phyloP scores from a whole-genome alignment of 2,113 vertebrate genomes.

The Phasianus colchicus region DNA sequence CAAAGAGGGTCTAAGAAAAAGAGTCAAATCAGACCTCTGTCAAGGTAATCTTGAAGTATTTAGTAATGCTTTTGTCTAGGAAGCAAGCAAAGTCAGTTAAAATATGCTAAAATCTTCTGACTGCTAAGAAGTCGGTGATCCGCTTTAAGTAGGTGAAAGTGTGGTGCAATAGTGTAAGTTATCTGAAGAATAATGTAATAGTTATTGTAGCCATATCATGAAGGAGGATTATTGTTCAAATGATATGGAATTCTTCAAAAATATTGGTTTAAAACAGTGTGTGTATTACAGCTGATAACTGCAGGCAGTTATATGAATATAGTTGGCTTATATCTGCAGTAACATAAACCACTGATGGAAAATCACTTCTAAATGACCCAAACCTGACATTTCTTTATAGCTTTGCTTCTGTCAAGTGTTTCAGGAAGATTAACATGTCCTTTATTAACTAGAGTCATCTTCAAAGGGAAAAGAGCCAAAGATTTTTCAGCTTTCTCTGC shows the following conservation, averaged over 20 bases:
- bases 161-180: background rate
- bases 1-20: background rate
- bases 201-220: background rate
- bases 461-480: background rate
- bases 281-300: background rate
- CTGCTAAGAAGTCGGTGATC: background rate
- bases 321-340: background rate
- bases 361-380: background rate
- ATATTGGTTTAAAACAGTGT: background rate
- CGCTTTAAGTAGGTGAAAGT: slow-evolving; percentile 9
- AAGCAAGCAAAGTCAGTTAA: background rate
- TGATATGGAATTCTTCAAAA: slow-evolving; percentile 3
- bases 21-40: background rate
- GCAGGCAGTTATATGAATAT: background rate
- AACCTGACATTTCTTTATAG: background rate
- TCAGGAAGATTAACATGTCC: background rate
- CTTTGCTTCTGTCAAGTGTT: background rate
- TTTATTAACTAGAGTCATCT: background rate
- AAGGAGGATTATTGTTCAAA: background rate
- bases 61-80: background rate
- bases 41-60: background rate
- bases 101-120: background rate
- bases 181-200: background rate
- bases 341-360: background rate
- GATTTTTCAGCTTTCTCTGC: background rate